These are phyloP conservation scores for Bombus turneri DNA, from an alignment of 1,140 invertebrate genomes.

Conservation along the genomic window DNA sequence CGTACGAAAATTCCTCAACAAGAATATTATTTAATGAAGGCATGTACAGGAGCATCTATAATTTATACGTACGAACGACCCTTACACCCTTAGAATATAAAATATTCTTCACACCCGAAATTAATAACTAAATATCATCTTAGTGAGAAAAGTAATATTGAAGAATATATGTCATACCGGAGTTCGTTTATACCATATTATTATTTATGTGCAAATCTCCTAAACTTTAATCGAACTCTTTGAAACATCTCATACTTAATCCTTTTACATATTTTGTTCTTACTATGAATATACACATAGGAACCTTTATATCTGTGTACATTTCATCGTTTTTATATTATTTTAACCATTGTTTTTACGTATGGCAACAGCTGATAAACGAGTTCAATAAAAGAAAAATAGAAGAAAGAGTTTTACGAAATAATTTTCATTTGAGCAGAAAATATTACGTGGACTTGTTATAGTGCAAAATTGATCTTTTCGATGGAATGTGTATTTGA, in stretches of 20 bases:
- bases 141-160: background rate
- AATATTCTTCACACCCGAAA: background rate
- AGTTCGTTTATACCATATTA: background rate
- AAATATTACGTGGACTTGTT: conserved; percentile 39
- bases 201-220: background rate
- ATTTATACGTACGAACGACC: conserved; percentile 34
- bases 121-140: conserved; percentile 9
- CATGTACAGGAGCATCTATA: background rate
- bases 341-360: background rate
- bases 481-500: conserved; percentile 57
- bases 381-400: conserved; percentile 19
- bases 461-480: conserved; percentile 46
- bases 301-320: conserved; percentile 41
- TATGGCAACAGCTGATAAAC: conserved; percentile 8
- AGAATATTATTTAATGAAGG: background rate
- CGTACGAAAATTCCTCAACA: background rate
- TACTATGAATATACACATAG: conserved; percentile 36
- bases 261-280: background rate
- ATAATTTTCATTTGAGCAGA: conserved; percentile 24
- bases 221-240: conserved; percentile 2
- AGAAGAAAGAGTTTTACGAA: conserved; percentile 1
- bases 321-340: conserved; percentile 13
- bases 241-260: background rate
- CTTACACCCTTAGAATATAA: background rate
- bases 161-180: background rate